These are phyloP conservation scores for Neoniphon sammara DNA, from an alignment of 2,797 vertebrate genomes.

Conservation along the genomic window DNA sequence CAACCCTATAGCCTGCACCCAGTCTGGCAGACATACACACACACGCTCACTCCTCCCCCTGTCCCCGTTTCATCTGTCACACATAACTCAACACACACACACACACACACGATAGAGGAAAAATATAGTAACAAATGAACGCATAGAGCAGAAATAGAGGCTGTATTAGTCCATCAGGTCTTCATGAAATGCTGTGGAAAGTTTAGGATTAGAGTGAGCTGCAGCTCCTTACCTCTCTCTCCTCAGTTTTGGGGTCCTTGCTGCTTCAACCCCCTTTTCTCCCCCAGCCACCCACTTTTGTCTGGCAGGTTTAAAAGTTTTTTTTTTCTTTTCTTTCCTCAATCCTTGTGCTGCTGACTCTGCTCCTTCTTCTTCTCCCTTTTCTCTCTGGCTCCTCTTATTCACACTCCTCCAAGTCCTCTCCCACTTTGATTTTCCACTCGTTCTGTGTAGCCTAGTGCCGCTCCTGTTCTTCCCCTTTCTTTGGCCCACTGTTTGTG, in stretches of 20 bases:
- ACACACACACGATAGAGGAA: conserved; percentile 45
- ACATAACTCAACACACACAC: conserved; percentile 67
- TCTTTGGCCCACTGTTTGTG: conserved; percentile 76
- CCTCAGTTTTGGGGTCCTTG: conserved; percentile 48
- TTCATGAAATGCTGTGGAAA: conserved; percentile 10
- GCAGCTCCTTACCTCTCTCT: conserved; percentile 65
- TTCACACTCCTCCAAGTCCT: conserved; percentile 27
- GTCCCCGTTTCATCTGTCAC: conserved; percentile 79
- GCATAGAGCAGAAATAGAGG: conserved; percentile 72
- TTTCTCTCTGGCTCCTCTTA: conserved; percentile 32
- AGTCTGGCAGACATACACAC: conserved; percentile 34
- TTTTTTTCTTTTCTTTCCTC: conserved; percentile 14
- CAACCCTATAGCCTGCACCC: conserved; percentile 49
- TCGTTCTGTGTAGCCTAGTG: conserved; percentile 43
- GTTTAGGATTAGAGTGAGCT: neutral
- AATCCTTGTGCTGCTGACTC: conserved; percentile 19
- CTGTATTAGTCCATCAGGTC: conserved; percentile 25
- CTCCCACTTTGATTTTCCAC: conserved; percentile 67
- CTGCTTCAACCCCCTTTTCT: conserved; percentile 31
- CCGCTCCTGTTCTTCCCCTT: conserved; percentile 67
- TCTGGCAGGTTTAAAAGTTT: conserved; percentile 30
- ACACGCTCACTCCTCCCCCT: conserved; percentile 61
- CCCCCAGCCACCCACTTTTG: conserved; percentile 18
- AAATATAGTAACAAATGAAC: conserved; percentile 76
- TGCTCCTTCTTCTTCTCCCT: conserved; percentile 3